Base-by-base conservation (phyloP, 1,140 invertebrate species). In the Heliothis virescens region DNA sequence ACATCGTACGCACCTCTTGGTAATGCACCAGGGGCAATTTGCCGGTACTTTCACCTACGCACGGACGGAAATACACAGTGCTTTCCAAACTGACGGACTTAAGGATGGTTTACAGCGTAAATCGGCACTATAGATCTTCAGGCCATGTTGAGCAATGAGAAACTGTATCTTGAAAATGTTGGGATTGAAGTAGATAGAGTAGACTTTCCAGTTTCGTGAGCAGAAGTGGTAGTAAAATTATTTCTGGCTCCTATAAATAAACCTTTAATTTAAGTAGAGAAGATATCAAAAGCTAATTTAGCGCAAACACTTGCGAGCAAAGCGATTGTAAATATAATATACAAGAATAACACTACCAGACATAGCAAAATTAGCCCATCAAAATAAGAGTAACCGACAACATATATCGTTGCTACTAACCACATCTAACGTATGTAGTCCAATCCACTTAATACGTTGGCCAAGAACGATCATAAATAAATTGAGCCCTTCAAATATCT, bases 41-140 rank as follows among this genome's bases (percentile, higher is more conserved):
- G 65, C 72, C 26, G 63, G 71, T 41, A 83, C 82, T 83, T 83
- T 83, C 82, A 77, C 82, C 82, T 55, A 82, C 74, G 72, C 79
- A 82, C 55, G 50, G 77, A 50, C 73, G 75, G 71, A 79, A 81
- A 78, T 73, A 79, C 75, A 60, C 18, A 41, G 60, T 53, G 67
- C 67, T 52, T 71, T 71, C 48, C 48, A 71, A 67, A 71, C 48
- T 50, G 48, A 71, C 67, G 67, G 21, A 29, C 67, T 29, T 53
- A 71, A 71, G 67, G 67, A 71, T 71, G 67, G 18, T 71, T 71
- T 71, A 26, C 48, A 12, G 63, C 10, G 63, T 48, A 48, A 48
- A 41, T 57, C 53, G 34, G 50, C 16, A 11, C 21, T 53, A 55
- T 78, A 69, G 65, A 55, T 79, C 65, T 73, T 29, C 47, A 71